Percentiles rank a stretch among this genome's conserved stretches.
phyloP scores from a whole-genome alignment of 2,113 vertebrate genomes.

The Philantomba maxwellii region DNA sequence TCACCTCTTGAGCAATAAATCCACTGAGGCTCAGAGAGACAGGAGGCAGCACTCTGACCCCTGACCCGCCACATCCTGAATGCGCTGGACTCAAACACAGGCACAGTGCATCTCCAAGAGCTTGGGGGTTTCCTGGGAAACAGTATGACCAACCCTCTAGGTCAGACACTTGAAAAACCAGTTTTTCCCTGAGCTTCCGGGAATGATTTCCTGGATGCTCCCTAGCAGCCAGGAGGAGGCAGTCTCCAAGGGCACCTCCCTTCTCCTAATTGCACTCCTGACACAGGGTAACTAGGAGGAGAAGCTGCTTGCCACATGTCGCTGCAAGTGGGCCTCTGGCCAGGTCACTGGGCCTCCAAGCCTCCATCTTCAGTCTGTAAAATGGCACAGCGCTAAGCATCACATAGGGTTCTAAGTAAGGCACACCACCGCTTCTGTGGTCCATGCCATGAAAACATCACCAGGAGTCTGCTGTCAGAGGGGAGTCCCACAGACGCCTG shows the following conservation, averaged over 20 bases:
- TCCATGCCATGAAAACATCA: background rate
- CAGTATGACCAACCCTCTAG: background rate
- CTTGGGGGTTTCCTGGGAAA: background rate
- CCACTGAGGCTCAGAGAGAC: background rate
- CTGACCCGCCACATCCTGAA: background rate
- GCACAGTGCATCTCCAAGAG: fast-evolving
- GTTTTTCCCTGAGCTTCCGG: too few species aligned
- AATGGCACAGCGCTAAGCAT: fast-evolving
- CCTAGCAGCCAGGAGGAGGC: background rate
- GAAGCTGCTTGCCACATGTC: fast-evolving
- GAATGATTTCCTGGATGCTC: background rate
- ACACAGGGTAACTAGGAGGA: background rate
- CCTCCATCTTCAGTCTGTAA: background rate
- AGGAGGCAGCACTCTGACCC: background rate
- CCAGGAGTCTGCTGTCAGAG: background rate
- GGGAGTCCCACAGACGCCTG: too few species aligned
- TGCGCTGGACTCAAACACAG: background rate
- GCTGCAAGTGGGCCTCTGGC: background rate
- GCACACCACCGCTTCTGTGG: too few species aligned
- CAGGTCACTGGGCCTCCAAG: too few species aligned
- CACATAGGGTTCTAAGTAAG: background rate
- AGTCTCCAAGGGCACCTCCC: background rate
- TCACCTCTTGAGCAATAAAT: background rate
- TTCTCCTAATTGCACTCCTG: fast-evolving
- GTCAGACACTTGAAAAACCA: background rate